phyloP scores from a whole-genome alignment of 2,797 vertebrate species.

The Melanotaenia nigrans region DNA sequence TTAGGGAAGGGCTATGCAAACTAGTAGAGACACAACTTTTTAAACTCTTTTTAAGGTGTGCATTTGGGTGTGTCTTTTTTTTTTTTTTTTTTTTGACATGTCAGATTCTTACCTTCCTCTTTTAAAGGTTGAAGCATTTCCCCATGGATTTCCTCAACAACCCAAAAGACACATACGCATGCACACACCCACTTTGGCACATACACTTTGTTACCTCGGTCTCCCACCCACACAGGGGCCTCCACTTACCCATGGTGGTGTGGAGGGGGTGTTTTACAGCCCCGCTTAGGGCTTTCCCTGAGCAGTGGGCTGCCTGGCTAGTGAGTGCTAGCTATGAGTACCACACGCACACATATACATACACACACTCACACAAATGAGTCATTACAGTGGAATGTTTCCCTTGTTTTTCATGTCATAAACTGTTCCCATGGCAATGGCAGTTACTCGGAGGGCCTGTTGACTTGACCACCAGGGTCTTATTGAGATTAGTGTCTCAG shows the following conservation, averaged over 20 bases:
- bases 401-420: conserved; percentile 79
- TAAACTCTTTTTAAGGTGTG: conserved; percentile 25
- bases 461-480: conserved; percentile 71
- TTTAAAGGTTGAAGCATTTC: conserved; percentile 46
- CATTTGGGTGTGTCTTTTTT: conserved; percentile 15
- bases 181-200: conserved; percentile 11
- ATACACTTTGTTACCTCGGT: conserved; percentile 65
- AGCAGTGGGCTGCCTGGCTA: conserved; percentile 67
- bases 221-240: conserved; percentile 75
- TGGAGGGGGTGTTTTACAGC: conserved; percentile 69
- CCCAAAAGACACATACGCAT: conserved; percentile 15
- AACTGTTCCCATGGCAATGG: conserved; percentile 75
- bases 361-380: conserved; percentile 55
- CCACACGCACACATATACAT: conserved; percentile 34
- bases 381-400: conserved; percentile 77
- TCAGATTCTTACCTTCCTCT: conserved; percentile 33
- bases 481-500: conserved; percentile 53
- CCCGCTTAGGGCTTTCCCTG: conserved; percentile 79
- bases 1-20: conserved; percentile 43
- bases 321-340: conserved; percentile 71
- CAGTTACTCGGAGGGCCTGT: conserved; percentile 59
- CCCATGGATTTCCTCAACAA: conserved; percentile 55
- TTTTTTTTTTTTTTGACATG: conserved; percentile 8
- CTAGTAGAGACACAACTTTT: conserved; percentile 28
- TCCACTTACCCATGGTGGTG: conserved; percentile 61